These are phyloP conservation scores for Cephus spinipes DNA, from an alignment of 2,888 invertebrate genomes.

Conservation along the genomic window DNA sequence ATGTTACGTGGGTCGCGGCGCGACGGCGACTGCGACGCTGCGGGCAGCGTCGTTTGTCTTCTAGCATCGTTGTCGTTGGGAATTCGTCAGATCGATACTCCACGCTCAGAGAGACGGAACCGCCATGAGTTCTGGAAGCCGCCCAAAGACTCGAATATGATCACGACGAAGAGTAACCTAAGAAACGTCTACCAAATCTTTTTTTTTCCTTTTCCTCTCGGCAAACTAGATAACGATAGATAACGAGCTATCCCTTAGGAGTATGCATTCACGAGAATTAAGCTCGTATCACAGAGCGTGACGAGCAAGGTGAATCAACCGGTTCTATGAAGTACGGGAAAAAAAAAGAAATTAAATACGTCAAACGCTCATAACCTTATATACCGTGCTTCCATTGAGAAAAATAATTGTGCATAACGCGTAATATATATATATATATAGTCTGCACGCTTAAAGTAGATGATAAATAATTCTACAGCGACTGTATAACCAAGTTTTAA, in stretches of 20 bases:
- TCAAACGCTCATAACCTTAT: neutral
- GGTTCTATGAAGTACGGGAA: neutral
- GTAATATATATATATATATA: neutral
- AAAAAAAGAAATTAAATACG: neutral
- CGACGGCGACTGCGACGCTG: slow-evolving; percentile 3
- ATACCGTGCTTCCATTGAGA: neutral
- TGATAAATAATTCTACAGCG: neutral
- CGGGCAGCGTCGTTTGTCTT: slow-evolving; percentile 15
- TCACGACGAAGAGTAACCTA: neutral
- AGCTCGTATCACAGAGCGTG: neutral
- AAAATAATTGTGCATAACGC: neutral
- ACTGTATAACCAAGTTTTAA: neutral
- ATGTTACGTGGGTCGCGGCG: neutral
- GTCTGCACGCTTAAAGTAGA: neutral
- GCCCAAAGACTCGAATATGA: neutral
- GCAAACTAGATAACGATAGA: neutral
- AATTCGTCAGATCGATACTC: slow-evolving; percentile 15
- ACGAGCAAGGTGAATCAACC: neutral
- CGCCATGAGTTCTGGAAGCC: neutral
- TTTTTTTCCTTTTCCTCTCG: neutral
- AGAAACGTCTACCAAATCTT: neutral
- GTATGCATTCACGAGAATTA: neutral
- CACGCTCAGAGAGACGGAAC: slow-evolving; percentile 7
- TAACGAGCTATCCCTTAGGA: neutral
- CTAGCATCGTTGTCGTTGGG: slow-evolving; percentile 14